Evolutionary conservation across 2,797 vertebrate genomes (phyloP).

Genomic region (Tamandua tetradactyla): DNA sequence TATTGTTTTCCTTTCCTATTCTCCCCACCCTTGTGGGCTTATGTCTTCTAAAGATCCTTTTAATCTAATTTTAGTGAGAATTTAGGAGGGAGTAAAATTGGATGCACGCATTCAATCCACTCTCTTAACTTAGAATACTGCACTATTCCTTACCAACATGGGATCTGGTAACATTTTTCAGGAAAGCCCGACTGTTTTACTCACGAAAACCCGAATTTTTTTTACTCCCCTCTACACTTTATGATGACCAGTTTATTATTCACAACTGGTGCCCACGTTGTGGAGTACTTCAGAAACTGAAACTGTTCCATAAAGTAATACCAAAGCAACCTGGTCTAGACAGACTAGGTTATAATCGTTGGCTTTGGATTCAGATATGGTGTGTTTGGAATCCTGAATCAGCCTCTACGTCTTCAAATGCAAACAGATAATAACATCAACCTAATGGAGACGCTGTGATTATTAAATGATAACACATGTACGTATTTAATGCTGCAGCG

Average conservation of each 20-base stretch:
- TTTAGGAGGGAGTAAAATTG: background rate
- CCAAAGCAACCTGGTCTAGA: background rate
- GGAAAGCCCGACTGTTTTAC: background rate
- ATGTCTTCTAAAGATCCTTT: background rate
- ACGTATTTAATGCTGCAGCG: background rate
- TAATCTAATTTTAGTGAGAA: background rate
- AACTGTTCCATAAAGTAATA: background rate
- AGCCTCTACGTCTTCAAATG: background rate
- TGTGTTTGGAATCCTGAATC: background rate
- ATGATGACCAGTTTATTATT: background rate
- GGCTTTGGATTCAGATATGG: background rate
- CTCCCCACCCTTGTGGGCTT: background rate
- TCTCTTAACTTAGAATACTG: background rate
- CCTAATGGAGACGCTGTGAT: background rate
- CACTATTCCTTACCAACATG: background rate
- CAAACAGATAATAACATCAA: background rate
- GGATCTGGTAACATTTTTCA: background rate
- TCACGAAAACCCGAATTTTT: background rate
- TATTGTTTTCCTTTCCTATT: background rate
- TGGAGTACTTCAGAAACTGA: background rate
- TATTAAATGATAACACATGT: rapidly evolving
- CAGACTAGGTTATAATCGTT: background rate
- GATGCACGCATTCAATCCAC: background rate
- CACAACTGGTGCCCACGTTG: background rate
- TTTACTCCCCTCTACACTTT: background rate